Evolutionary conservation across 2,113 vertebrate genomes (phyloP).

Genomic region (Sialia sialis): DNA sequence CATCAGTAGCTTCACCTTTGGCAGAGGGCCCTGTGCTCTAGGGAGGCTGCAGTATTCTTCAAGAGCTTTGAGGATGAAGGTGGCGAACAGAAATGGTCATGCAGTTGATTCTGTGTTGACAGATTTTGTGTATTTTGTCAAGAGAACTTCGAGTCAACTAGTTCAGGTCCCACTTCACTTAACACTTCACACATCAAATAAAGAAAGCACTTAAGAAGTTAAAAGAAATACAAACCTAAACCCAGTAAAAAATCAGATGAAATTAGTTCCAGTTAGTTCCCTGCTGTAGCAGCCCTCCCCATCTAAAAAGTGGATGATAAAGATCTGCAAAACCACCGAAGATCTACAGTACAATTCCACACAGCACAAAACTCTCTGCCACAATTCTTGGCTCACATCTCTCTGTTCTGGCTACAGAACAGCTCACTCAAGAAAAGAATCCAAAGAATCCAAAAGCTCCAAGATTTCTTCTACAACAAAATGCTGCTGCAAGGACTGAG

Average conservation of each 20-base stretch:
- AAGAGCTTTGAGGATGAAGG: background rate
- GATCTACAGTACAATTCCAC: background rate
- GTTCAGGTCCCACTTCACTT: background rate
- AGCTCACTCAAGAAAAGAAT: background rate
- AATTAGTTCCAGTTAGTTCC: background rate
- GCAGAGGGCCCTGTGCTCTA: background rate
- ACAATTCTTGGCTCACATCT: background rate
- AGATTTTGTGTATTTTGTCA: background rate
- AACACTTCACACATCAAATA: background rate
- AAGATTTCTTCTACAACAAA: background rate
- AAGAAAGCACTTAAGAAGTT: background rate
- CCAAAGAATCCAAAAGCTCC: background rate
- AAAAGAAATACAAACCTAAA: background rate
- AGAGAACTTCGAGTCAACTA: background rate
- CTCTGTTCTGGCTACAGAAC: background rate
- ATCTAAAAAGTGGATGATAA: background rate
- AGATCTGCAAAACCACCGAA: background rate
- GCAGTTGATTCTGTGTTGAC: background rate
- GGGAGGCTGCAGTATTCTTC: background rate
- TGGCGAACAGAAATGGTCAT: background rate
- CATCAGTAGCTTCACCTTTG: background rate
- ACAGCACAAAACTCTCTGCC: background rate
- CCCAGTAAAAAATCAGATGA: fast-evolving
- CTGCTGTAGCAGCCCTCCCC: background rate
- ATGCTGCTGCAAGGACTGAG: background rate